Percentiles rank a stretch among this genome's conserved stretches.
phyloP scores from a whole-genome alignment of 2,797 vertebrate species.

The Streptopelia turtur region DNA sequence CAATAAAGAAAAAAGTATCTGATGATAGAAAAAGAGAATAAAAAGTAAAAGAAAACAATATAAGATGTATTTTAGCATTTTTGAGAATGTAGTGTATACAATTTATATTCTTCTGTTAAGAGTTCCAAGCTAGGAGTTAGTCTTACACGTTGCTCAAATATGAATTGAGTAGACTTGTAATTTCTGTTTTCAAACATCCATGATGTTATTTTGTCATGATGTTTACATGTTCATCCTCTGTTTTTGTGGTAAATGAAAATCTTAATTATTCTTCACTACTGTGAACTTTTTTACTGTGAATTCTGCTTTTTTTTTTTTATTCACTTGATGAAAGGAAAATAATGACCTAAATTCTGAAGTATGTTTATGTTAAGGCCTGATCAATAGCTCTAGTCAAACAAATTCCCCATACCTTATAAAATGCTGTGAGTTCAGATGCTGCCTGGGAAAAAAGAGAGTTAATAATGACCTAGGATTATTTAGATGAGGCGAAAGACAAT shows the following conservation, averaged over 20 bases:
- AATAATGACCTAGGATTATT: constrained; percentile 2
- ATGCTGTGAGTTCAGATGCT: not conserved
- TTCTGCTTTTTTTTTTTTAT: not conserved
- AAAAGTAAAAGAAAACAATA: not conserved
- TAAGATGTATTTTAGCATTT: not conserved
- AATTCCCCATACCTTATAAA: not conserved
- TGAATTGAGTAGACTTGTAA: not conserved
- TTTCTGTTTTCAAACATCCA: not conserved
- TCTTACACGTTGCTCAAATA: not conserved
- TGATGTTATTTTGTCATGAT: not conserved
- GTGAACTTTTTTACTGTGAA: not conserved
- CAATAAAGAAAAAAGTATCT: not conserved
- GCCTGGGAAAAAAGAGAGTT: constrained; percentile 7
- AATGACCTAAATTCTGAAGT: not conserved
- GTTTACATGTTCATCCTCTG: not conserved
- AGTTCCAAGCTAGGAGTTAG: not conserved
- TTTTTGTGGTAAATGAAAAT: not conserved
- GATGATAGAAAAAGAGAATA: not conserved
- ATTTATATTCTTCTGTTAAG: not conserved
- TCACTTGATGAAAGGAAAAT: not conserved
- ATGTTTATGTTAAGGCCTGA: not conserved
- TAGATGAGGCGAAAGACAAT: constrained; percentile 38
- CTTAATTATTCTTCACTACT: not conserved
- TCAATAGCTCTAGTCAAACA: not conserved
- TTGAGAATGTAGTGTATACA: not conserved